phyloP scores from a whole-genome alignment of 2,113 vertebrate genomes.

The Nettapus auritus region DNA sequence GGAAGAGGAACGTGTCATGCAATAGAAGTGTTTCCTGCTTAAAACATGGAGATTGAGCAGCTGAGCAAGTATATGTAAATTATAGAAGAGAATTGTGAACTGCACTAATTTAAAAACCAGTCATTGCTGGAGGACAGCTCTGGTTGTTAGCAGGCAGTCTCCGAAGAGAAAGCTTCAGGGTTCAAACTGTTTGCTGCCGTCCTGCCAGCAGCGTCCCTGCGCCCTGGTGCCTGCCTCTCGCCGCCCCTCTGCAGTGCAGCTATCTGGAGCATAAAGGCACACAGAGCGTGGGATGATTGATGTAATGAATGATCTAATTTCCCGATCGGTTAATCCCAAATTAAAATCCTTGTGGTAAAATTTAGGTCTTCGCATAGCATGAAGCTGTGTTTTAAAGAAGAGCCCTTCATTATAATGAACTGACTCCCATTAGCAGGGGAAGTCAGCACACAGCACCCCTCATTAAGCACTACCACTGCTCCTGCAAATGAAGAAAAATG shows the following conservation, averaged over 20 bases:
- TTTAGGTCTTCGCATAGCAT: background rate
- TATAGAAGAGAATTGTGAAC: background rate
- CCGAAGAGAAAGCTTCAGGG: background rate
- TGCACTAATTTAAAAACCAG: background rate
- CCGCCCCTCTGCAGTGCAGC: background rate
- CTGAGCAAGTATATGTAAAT: too few species aligned
- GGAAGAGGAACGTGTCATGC: fast-evolving
- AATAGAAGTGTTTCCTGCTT: background rate
- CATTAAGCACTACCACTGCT: background rate
- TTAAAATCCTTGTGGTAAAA: constrained; percentile 1
- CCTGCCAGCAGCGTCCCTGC: background rate
- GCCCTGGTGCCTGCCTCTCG: background rate
- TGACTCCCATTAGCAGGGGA: background rate
- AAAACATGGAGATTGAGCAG: background rate
- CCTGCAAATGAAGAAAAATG: constrained; percentile 9
- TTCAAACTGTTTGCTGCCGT: background rate
- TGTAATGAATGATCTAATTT: background rate
- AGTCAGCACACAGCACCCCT: background rate
- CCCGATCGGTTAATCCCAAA: constrained; percentile 38
- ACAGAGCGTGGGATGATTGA: background rate
- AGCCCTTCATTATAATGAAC: background rate
- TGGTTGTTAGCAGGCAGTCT: background rate
- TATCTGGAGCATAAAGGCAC: background rate
- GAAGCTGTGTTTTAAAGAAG: background rate
- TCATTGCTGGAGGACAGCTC: fast-evolving